Conservation (phyloP, 2,888 invertebrate species). For the Azorinus chamasolen region DNA sequence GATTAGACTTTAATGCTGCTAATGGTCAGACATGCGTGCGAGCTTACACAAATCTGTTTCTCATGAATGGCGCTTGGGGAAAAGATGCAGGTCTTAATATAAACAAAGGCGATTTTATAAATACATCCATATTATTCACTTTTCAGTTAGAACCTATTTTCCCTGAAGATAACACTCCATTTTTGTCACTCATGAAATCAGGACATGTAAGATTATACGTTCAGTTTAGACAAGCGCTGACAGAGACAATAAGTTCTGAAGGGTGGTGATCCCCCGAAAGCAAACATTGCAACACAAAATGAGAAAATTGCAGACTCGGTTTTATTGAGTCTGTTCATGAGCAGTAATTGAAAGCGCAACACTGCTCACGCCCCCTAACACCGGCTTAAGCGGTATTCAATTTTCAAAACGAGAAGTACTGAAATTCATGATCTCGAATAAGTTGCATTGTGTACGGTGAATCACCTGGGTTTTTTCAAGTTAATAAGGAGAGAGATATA, state of each 20-base stretch:
- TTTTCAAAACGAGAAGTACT: too few relatives aligned
- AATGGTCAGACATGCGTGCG: conserved; percentile 22
- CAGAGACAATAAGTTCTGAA: conserved; percentile 40
- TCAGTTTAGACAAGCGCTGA: conserved; percentile 35
- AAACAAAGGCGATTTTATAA: conserved; percentile 17
- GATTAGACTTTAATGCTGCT: conserved; percentile 29
- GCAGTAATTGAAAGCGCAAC: too few relatives aligned
- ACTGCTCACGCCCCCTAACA: too few relatives aligned
- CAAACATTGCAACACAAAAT: too few relatives aligned
- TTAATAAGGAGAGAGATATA: conserved; percentile 51
- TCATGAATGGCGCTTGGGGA: conserved; percentile 26
- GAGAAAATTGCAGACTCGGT: too few relatives aligned
- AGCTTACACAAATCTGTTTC: conserved; percentile 38
- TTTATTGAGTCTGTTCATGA: too few relatives aligned
- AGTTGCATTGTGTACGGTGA: conserved; percentile 57
- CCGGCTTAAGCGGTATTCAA: too few relatives aligned
- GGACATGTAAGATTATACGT: conserved; percentile 53
- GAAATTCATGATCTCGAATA: too few relatives aligned
- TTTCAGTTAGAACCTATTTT: conserved; percentile 55
- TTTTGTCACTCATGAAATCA: conserved; percentile 50
- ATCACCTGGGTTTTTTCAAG: conserved; percentile 41
- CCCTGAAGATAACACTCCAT: conserved; percentile 14
- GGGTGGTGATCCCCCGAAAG: too few relatives aligned
- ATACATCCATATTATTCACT: conserved; percentile 32
- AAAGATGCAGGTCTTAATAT: conserved; percentile 33